Conservation (phyloP, 1,140 invertebrate genomes). For the Homalodisca vitripennis region DNA sequence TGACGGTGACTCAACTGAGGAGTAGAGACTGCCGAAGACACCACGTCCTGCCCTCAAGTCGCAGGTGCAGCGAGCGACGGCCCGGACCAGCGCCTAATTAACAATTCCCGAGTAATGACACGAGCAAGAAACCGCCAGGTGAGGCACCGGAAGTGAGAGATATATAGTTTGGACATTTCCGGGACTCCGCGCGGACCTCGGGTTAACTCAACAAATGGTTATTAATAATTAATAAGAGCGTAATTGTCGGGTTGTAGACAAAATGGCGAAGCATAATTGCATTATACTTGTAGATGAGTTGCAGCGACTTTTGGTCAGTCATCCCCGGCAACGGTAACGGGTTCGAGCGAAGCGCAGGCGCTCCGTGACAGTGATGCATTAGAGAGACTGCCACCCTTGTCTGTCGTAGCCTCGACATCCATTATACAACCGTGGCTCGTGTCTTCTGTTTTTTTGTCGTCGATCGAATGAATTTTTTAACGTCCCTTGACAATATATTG, state of each 20-base stretch:
- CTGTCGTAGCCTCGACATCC: constrained; percentile 2
- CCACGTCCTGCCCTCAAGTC: too few relatives aligned
- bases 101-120: constrained; percentile 10
- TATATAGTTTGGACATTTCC: constrained; percentile 27
- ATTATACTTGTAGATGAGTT: constrained; percentile 27
- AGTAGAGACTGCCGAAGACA: too few relatives aligned
- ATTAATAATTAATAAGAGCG: constrained; percentile 28
- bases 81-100: too few relatives aligned
- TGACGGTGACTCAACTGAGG: too few relatives aligned
- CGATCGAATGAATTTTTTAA: constrained; percentile 25
- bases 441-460: constrained; percentile 25
- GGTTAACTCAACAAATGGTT: constrained; percentile 26
- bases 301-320: constrained; percentile 18
- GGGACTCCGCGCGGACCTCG: neutral
- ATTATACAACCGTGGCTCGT: constrained; percentile 20
- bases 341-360: too few relatives aligned
- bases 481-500: constrained; percentile 17
- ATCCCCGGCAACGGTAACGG: neutral
- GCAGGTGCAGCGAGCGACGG: too few relatives aligned
- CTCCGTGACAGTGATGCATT: constrained; percentile 21
- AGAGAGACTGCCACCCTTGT: neutral
- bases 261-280: constrained; percentile 26
- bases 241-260: constrained; percentile 22
- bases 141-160: constrained; percentile 23
- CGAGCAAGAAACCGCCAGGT: constrained; percentile 22